Conservation (phyloP, 2,797 vertebrate species). For the Scyliorhinus canicula region DNA sequence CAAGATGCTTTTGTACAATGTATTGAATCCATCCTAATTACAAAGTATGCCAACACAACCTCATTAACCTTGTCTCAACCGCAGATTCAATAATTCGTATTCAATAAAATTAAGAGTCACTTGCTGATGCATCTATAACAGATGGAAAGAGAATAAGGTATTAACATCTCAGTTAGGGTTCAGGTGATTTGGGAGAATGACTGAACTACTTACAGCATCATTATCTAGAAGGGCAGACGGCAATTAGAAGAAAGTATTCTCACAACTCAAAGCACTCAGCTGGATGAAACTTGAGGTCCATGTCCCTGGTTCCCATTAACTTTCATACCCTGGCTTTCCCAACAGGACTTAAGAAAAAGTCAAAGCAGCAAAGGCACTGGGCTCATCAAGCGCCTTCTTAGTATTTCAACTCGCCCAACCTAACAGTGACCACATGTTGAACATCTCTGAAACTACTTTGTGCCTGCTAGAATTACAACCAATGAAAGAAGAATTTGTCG, state of each 20-base stretch:
- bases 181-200: neutral
- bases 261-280: neutral
- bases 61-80: conserved; percentile 32
- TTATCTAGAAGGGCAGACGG: neutral
- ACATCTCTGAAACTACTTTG: neutral
- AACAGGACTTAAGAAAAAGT: neutral
- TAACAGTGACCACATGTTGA: neutral
- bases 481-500: neutral
- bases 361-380: neutral
- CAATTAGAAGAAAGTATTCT: neutral
- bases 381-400: neutral
- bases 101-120: neutral
- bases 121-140: neutral
- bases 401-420: neutral
- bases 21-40: neutral
- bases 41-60: neutral
- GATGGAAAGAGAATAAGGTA: conserved; percentile 3
- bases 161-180: conserved; percentile 15
- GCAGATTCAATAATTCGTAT: conserved; percentile 15
- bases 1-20: neutral
- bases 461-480: neutral
- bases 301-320: neutral
- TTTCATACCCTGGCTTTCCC: neutral
- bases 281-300: neutral
- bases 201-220: conserved; percentile 3